phyloP scores from a whole-genome alignment of 2,113 vertebrate genomes.

The Oophaga pumilio region DNA sequence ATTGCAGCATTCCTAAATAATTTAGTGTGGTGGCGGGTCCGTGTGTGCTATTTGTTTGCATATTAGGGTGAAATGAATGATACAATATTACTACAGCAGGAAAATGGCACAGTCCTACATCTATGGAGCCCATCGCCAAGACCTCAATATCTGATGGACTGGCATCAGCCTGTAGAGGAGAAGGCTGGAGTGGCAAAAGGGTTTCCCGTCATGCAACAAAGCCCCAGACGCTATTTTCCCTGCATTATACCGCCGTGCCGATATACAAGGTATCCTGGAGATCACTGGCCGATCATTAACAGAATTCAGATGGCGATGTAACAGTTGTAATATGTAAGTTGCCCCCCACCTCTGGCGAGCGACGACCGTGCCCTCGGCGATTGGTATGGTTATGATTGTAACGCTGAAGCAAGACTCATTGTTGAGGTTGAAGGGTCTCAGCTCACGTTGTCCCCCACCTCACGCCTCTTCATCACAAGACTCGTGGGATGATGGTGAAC shows the following conservation, averaged over 20 bases:
- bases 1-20: neutral
- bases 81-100: neutral
- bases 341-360: neutral
- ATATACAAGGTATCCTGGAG: neutral
- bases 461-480: conserved; percentile 76
- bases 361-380: neutral
- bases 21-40: too few relatives aligned
- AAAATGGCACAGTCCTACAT: neutral
- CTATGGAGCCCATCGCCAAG: neutral
- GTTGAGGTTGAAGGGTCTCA: neutral
- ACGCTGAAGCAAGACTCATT: neutral
- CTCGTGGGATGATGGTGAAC: conserved; percentile 93
- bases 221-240: neutral
- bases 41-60: neutral
- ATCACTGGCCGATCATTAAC: neutral
- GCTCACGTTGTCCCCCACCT: neutral
- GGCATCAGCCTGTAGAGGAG: neutral
- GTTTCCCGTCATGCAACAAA: neutral
- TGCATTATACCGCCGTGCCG: neutral
- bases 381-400: neutral
- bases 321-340: neutral
- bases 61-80: neutral
- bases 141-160: neutral
- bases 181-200: neutral
- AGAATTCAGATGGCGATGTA: neutral